Evolutionary conservation across 2,113 vertebrate genomes (phyloP).

Genomic region (Jacana jacana): DNA sequence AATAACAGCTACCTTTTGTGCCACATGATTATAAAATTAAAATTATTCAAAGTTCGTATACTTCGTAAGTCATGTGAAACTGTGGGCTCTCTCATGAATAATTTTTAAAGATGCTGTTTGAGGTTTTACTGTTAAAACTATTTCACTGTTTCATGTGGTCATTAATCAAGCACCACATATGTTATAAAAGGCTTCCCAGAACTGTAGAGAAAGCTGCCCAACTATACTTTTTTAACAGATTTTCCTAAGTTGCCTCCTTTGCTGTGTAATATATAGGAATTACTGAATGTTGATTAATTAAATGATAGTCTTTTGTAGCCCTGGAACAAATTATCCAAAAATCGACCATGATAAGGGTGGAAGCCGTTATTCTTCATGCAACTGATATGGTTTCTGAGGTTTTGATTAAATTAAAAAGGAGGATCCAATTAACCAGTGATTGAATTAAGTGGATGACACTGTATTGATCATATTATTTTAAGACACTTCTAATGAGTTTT

Average conservation of each 20-base stretch:
- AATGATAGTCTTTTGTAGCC: constrained; percentile 27
- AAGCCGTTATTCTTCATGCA: constrained; percentile 24
- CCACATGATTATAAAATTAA: neutral
- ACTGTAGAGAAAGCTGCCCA: neutral
- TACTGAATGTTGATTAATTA: constrained; percentile 24
- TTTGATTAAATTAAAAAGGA: constrained; percentile 58
- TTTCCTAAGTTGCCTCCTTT: neutral
- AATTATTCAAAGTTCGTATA: neutral
- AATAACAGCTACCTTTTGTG: neutral
- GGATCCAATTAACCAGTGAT: constrained; percentile 45
- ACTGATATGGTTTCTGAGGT: constrained; percentile 38
- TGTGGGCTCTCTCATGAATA: neutral
- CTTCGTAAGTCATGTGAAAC: neutral
- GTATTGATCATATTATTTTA: constrained; percentile 58
- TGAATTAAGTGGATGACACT: constrained; percentile 51
- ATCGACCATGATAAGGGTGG: constrained; percentile 26
- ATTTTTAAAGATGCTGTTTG: neutral
- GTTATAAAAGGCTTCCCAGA: constrained; percentile 33
- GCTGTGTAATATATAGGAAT: neutral
- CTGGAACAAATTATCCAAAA: constrained; percentile 53
- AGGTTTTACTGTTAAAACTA: constrained; percentile 31
- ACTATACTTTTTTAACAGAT: neutral
- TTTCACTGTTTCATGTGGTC: neutral
- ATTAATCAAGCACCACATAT: constrained; percentile 4
- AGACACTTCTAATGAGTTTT: constrained; percentile 41